These are phyloP conservation scores for Mionectes olivaceus DNA, from an alignment of 2,797 vertebrate species.

Conservation along the genomic window DNA sequence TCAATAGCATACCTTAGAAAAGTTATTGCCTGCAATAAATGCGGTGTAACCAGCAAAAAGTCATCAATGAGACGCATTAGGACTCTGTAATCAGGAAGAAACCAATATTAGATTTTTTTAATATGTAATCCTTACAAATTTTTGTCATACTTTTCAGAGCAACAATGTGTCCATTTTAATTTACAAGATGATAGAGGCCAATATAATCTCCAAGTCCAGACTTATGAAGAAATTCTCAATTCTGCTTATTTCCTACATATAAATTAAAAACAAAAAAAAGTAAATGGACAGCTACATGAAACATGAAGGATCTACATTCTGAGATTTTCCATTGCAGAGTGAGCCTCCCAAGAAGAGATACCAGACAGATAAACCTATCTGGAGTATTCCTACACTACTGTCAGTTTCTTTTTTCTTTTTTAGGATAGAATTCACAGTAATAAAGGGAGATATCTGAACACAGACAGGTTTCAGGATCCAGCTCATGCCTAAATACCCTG, in stretches of 20 bases:
- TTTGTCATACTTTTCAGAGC: not conserved
- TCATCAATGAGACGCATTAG: conserved; percentile 94
- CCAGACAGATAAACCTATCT: not conserved
- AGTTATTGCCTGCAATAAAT: conserved; percentile 81
- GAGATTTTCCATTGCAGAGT: not conserved
- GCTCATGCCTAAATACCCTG: not conserved
- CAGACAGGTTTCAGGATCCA: not conserved
- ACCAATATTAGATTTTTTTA: not conserved
- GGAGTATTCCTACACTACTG: not conserved
- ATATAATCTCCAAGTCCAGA: not conserved
- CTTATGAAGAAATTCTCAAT: not conserved
- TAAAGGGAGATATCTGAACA: not conserved
- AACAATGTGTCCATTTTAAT: not conserved
- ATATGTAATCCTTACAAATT: not conserved
- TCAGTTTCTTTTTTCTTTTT: not conserved
- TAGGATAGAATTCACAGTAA: not conserved
- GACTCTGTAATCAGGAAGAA: conserved; percentile 77
- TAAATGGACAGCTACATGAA: not conserved
- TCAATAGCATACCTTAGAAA: conserved; percentile 86
- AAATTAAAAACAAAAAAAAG: not conserved
- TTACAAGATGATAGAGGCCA: not conserved
- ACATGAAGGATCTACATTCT: not conserved
- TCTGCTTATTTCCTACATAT: not conserved
- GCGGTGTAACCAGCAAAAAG: conserved; percentile 92
- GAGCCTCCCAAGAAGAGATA: not conserved